Percentiles rank a stretch among this genome's conserved stretches.
Evolutionary conservation across 2,888 invertebrate species (phyloP).

Genomic region (Troides aeacus): DNA sequence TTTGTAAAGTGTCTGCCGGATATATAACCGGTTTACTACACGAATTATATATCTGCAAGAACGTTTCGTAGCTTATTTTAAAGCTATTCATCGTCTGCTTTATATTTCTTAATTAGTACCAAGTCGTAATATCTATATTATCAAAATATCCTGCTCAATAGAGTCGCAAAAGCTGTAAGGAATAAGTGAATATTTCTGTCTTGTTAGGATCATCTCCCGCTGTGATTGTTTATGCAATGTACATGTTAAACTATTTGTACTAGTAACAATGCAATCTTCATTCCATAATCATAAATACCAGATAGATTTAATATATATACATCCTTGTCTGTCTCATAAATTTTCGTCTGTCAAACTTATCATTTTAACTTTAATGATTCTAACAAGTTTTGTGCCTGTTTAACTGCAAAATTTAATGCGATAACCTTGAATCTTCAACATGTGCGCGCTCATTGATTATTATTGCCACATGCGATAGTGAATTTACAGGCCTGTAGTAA

Average conservation of each 20-base stretch:
- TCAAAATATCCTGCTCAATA: too few species aligned
- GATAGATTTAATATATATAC: not conserved
- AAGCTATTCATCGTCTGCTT: too few species aligned
- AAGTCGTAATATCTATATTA: too few species aligned
- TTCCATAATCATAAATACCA: not conserved
- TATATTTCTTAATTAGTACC: not conserved
- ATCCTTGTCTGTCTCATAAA: not conserved
- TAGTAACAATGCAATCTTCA: not conserved
- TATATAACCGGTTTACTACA: not conserved
- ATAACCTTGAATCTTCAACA: slow-evolving; percentile 11
- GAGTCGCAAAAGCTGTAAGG: not conserved
- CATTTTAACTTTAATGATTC: slow-evolving; percentile 2
- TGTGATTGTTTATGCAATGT: not conserved
- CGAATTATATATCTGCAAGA: not conserved
- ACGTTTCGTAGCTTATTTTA: not conserved
- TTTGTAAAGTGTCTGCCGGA: not conserved
- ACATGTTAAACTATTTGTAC: not conserved
- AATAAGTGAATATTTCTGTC: not conserved
- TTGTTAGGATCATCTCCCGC: not conserved
- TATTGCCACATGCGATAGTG: slow-evolving; percentile 16
- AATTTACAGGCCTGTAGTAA: slow-evolving; percentile 16
- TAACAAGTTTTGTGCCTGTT: not conserved
- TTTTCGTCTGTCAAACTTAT: not conserved
- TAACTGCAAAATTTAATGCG: slow-evolving; percentile 9
- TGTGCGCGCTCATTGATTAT: slow-evolving; percentile 9